These are phyloP conservation scores for Gryon sp. DNA, from an alignment of 1,140 invertebrate genomes.

Conservation along the genomic window DNA sequence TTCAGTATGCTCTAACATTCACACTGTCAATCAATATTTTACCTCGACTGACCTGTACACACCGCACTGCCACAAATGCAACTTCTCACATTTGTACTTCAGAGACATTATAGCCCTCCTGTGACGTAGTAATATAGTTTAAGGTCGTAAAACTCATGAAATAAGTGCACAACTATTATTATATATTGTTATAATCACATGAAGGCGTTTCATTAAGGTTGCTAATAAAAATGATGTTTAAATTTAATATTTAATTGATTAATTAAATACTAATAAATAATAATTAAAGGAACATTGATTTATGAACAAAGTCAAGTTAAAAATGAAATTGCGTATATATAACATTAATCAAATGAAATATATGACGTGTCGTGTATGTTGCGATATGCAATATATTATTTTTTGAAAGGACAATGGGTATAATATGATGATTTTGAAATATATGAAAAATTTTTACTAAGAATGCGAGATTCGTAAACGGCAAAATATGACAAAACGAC, in stretches of 20 bases:
- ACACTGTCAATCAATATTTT: constrained; percentile 68
- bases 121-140: constrained; percentile 53
- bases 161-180: constrained; percentile 19
- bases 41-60: constrained; percentile 55
- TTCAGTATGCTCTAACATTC: constrained; percentile 33
- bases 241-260: constrained; percentile 2
- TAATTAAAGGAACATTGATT: no score
- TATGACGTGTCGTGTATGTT: no score
- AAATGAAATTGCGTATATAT: no score
- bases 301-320: no score
- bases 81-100: constrained; percentile 45
- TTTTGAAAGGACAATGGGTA: no score
- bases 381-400: no score
- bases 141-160: constrained; percentile 42
- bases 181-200: not conserved
- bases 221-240: no score
- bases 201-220: not conserved
- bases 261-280: no score
- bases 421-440: not conserved
- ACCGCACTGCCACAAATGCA: constrained; percentile 42
- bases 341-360: no score
- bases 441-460: not conserved
- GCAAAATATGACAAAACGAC: constrained; percentile 7
- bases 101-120: constrained; percentile 22
- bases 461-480: no score